A percentile compares a stretch with the other conserved stretches of the same genome.
phyloP scores from a whole-genome alignment of 1,140 invertebrate genomes.

The Caenorhabditis remanei region DNA sequence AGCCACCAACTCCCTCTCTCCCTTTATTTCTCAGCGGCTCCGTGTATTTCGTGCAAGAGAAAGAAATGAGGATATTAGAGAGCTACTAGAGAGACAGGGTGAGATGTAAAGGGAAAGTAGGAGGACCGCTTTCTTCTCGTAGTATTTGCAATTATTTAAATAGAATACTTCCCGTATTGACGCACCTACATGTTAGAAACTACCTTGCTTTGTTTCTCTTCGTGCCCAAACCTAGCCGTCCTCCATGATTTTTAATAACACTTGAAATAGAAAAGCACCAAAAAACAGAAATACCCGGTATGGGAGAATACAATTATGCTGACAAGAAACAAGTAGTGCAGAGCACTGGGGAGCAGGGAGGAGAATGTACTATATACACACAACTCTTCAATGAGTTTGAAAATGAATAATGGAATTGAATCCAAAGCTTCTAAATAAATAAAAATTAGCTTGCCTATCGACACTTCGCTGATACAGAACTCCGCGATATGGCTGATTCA shows the following conservation, averaged over 20 bases:
- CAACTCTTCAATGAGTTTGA: no score
- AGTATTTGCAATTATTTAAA: slow-evolving; percentile 11
- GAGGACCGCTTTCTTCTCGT: neutral
- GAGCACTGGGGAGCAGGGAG: neutral
- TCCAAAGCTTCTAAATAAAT: no score
- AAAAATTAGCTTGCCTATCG: neutral
- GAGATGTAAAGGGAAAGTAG: neutral
- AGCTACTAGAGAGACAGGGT: slow-evolving; percentile 7
- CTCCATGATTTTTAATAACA: neutral
- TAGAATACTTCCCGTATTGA: neutral
- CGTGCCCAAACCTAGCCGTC: no score
- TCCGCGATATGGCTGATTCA: neutral
- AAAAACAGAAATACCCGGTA: neutral
- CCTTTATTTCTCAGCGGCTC: slow-evolving; percentile 22
- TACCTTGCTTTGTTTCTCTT: no score
- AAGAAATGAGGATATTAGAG: slow-evolving; percentile 22
- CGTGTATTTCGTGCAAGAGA: slow-evolving; percentile 7
- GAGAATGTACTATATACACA: neutral
- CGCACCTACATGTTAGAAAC: neutral
- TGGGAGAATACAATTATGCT: slow-evolving; percentile 28
- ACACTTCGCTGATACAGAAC: neutral
- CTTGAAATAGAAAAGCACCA: slow-evolving; percentile 6
- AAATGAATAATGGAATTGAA: no score
- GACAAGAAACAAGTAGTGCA: neutral
- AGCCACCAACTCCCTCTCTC: neutral